Evolutionary conservation across 2,888 invertebrate genomes (phyloP).

Genomic region (Apodemia duryi): DNA sequence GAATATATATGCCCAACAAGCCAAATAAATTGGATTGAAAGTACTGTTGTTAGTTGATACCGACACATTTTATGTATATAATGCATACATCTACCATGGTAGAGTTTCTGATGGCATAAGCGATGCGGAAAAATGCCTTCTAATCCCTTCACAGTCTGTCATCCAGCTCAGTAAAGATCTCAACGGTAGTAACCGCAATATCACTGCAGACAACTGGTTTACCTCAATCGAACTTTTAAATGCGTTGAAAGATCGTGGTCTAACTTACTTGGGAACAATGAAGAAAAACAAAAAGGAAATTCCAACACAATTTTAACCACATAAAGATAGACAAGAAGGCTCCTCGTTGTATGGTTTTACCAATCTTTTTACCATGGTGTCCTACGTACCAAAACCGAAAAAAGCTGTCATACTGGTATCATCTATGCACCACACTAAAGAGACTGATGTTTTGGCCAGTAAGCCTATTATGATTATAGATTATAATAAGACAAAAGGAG

Average conservation of each 20-base stretch:
- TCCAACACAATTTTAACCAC: background rate
- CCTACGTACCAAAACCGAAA: slow-evolving; percentile 1
- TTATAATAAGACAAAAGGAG: slow-evolving; percentile 29
- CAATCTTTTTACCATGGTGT: background rate
- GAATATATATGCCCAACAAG: slow-evolving; percentile 15
- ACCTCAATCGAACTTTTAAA: slow-evolving; percentile 6
- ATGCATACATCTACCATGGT: slow-evolving; percentile 14
- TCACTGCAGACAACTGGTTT: slow-evolving; percentile 5
- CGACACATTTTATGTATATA: slow-evolving; percentile 1
- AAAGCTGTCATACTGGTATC: slow-evolving; percentile 13
- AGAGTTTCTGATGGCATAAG: slow-evolving; percentile 7
- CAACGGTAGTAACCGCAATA: too few species aligned
- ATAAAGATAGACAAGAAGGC: background rate
- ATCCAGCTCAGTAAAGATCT: background rate
- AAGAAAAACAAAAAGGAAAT: slow-evolving; percentile 14
- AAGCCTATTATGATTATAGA: slow-evolving; percentile 25
- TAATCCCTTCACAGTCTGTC: background rate
- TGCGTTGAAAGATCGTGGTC: background rate
- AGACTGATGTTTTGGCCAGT: slow-evolving; percentile 2
- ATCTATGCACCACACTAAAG: slow-evolving; percentile 4
- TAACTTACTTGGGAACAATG: slow-evolving; percentile 6
- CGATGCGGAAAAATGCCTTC: background rate
- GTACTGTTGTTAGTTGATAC: background rate
- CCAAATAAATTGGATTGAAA: slow-evolving; percentile 8
- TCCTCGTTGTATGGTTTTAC: slow-evolving; percentile 6